Evolutionary conservation across 2,113 vertebrate genomes (phyloP), one percentile per base, ranked within the genome.

Genomic region (Machaerirhynchus nigripectus): DNA sequence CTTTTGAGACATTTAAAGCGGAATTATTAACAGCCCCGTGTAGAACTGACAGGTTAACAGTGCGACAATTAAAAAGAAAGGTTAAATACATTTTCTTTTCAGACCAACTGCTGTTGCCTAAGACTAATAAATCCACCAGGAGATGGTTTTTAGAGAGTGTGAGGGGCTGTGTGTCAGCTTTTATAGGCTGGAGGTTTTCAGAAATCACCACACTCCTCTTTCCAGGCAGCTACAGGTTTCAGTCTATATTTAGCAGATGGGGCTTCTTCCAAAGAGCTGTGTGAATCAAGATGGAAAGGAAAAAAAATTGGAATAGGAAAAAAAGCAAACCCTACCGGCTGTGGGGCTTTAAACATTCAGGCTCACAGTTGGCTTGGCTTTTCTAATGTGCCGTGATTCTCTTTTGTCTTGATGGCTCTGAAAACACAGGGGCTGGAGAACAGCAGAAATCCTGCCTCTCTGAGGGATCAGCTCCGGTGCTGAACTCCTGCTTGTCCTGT

Each of bases 81-180:
- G 96, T 96, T 97, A 97, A 96, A 90, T 97, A 95, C 93, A 92
- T 96, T 97, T 97, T 91, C 93, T 96, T 94, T 96, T 90, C 89
- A 96, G 94, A 96, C 90, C 90, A 82, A 96, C 96, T 89, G 90
- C 96, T 96, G 94, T 96, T 97, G 87, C 95, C 95, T 95, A 92
- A 94, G 94, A 93, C 83, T 92, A 93, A 97, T 97, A 97, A 97
- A 96, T 95, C 93, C 87, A 91, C 84, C 27, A 79, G 76, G 90
- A 86, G 96, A 91, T 85, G 90, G 64, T 82, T 96, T 96, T 93
- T 90, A 82, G 73, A 27, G 90, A 83, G 84, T 83, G 74, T 14
- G 60, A 96, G 90, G 82, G 94, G 88, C 84, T 60, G 44, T 49
- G 49, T 96, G 94, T 87, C 96, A 92, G 93, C 71, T 93, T 93